Base-by-base conservation (phyloP, 2,113 vertebrate genomes). In the Paralichthys olivaceus region DNA sequence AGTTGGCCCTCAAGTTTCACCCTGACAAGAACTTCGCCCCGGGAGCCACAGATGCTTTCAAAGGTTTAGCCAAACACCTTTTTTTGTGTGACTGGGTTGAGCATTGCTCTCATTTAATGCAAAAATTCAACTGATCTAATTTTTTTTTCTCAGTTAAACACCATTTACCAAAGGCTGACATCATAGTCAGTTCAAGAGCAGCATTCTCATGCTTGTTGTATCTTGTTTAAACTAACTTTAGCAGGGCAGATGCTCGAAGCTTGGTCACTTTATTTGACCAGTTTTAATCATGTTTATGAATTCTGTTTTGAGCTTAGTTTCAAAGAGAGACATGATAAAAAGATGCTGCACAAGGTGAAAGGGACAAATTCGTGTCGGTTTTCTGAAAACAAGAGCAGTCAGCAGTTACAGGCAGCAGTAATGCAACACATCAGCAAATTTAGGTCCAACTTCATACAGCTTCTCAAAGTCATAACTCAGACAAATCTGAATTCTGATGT, bases 11-110 rank as follows among this genome's bases (percentile, higher is more conserved):
- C 49, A 96, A 96, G 81, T 99, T 98, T 85, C 97, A 99, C 90
- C 97, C 97, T 0, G 97, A 99, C 86, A 99, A 99, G 91, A 99
- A 99, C 88, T 97, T 93, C 47, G 97, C 97, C 43, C 97, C 97
- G 9, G 97, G 97, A 64, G 97, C 97, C 17, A 98, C 97, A 2
- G 97, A 99, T 23, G 97, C 97, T 34, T 99, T 99, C 83, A 99
- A 98, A 98, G 97, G 97, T 7, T 45, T 70, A 43, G 17, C 12
- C 5, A 53, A 49, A 1, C 14, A 17, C 6, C 17, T 49, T 6
- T 49, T 2, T 49, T 47, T 49, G 11, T 49, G 43, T 34, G 32
- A 34, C 32, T 34, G 8, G 7, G 7, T 34, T 9, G 32, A 34
- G 2, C 8, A 34, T 34, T 34, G 32, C 32, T 34, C 32, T 34